Evolutionary conservation across 2,797 vertebrate species (phyloP).

Genomic region (Nyctalus aviator): DNA sequence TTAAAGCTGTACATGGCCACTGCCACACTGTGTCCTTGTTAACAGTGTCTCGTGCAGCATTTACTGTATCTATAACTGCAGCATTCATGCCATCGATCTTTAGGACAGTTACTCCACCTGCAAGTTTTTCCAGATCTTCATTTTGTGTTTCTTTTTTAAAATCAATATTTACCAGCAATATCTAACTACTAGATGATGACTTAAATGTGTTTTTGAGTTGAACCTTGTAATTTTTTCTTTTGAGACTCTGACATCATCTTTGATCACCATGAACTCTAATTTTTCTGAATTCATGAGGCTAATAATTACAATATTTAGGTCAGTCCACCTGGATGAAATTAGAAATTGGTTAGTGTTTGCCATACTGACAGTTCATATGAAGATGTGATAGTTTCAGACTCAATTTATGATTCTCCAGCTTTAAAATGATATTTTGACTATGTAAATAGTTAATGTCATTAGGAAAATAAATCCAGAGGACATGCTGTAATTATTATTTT

Average conservation of each 20-base stretch:
- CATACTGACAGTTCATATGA: not conserved
- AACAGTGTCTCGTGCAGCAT: slow-evolving; percentile 93
- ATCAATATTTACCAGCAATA: slow-evolving; percentile 92
- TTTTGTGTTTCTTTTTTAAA: slow-evolving; percentile 93
- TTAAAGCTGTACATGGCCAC: slow-evolving; percentile 92
- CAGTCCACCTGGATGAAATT: slow-evolving; percentile 59
- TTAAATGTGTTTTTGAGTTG: slow-evolving; percentile 91
- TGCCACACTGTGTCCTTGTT: slow-evolving; percentile 93
- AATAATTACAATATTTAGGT: slow-evolving; percentile 92
- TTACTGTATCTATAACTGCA: slow-evolving; percentile 92
- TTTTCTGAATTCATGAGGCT: slow-evolving; percentile 93
- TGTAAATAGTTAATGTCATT: not conserved
- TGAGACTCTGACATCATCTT: slow-evolving; percentile 95
- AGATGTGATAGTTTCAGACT: not conserved
- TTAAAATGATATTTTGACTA: not conserved
- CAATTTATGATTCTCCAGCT: not conserved
- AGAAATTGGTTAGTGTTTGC: not conserved
- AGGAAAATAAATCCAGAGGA: not conserved
- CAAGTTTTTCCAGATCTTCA: slow-evolving; percentile 94
- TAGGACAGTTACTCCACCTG: slow-evolving; percentile 93
- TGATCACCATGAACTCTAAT: slow-evolving; percentile 94
- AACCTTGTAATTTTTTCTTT: slow-evolving; percentile 91
- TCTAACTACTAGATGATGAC: slow-evolving; percentile 94
- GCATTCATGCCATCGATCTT: slow-evolving; percentile 94
- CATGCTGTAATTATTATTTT: not conserved